phyloP scores from a whole-genome alignment of 2,888 invertebrate genomes.

The Petrolisthes cinctipes region DNA sequence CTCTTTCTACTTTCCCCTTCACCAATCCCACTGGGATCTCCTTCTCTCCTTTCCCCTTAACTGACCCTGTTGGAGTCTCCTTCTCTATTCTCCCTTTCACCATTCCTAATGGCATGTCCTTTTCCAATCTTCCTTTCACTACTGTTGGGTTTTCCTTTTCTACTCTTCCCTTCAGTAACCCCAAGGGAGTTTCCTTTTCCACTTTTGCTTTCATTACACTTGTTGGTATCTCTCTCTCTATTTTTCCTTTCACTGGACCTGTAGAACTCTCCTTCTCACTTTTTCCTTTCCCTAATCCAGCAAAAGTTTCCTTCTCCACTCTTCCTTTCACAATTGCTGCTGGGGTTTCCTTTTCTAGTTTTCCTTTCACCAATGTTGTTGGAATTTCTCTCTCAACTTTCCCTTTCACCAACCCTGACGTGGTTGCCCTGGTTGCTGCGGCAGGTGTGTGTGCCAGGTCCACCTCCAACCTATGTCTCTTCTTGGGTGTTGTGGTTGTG shows the following conservation, averaged over 20 bases:
- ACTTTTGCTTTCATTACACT: too few species aligned
- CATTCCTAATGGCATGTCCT: too few species aligned
- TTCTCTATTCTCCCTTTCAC: too few species aligned
- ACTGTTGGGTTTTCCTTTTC: too few species aligned
- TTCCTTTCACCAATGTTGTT: too few species aligned
- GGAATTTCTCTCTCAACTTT: slow-evolving; percentile 43
- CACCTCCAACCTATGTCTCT: slow-evolving; percentile 79
- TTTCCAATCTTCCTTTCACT: too few species aligned
- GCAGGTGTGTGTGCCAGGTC: slow-evolving; percentile 69
- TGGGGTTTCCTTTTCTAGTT: background rate
- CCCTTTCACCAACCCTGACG: slow-evolving; percentile 37
- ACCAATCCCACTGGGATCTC: slow-evolving; percentile 8
- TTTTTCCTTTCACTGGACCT: too few species aligned
- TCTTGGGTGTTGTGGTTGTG: slow-evolving; percentile 78
- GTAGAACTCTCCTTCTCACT: too few species aligned
- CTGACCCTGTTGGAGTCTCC: background rate
- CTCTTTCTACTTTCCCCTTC: background rate
- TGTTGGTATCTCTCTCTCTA: too few species aligned
- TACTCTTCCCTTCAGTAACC: too few species aligned
- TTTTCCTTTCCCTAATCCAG: background rate
- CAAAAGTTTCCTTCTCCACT: background rate
- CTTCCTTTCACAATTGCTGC: background rate
- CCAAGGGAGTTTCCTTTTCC: too few species aligned
- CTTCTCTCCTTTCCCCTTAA: slow-evolving; percentile 44
- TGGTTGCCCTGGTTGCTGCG: slow-evolving; percentile 44